phyloP scores from a whole-genome alignment of 2,113 vertebrate species.

The Oreotrochilus melanogaster region DNA sequence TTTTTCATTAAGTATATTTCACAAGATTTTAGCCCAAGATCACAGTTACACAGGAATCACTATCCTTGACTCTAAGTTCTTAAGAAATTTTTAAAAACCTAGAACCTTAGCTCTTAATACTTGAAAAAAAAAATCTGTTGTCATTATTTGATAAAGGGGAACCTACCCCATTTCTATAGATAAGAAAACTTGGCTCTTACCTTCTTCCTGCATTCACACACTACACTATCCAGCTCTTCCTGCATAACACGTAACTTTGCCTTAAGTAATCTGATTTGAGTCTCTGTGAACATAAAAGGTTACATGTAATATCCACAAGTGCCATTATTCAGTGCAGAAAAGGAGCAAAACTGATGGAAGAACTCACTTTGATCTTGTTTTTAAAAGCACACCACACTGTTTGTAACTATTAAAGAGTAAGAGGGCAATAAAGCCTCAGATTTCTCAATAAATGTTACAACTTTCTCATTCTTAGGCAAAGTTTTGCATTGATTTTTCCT shows the following conservation, averaged over 20 bases:
- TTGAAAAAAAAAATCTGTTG: not conserved
- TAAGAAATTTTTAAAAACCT: fast-evolving
- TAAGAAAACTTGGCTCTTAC: constrained; percentile 69
- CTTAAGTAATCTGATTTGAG: constrained; percentile 89
- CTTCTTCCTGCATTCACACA: constrained; percentile 87
- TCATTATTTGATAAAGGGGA: not conserved
- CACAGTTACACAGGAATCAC: not conserved
- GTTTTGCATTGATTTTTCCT: not conserved
- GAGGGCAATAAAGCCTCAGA: not conserved
- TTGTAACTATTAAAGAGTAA: not conserved
- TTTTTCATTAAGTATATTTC: not conserved
- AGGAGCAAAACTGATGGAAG: not conserved
- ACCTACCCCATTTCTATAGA: not conserved
- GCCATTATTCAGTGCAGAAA: not conserved
- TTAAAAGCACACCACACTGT: not conserved
- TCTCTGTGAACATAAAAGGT: constrained; percentile 79
- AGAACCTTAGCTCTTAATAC: not conserved
- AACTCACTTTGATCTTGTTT: not conserved
- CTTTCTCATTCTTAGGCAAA: not conserved
- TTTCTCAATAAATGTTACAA: not conserved
- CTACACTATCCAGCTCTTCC: constrained; percentile 87
- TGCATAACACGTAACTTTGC: constrained; percentile 90
- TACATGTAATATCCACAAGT: not conserved
- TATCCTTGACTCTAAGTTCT: not conserved
- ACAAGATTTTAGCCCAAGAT: not conserved